phyloP scores from a whole-genome alignment of 2,797 vertebrate genomes.

The Aeoliscus strigatus region DNA sequence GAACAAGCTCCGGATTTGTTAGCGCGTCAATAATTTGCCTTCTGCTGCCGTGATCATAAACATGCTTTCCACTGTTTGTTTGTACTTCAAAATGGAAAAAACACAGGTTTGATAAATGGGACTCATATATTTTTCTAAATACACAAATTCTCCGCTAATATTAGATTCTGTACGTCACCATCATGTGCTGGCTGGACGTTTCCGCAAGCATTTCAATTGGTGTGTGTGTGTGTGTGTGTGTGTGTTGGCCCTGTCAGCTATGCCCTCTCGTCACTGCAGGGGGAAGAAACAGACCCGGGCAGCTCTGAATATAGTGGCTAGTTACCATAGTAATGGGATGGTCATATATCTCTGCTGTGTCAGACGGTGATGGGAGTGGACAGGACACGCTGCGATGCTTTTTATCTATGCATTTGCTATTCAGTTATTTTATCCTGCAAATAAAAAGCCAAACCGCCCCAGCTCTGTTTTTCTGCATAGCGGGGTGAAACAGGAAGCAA shows the following conservation, averaged over 20 bases:
- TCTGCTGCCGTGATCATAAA: conserved; percentile 3
- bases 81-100: no score
- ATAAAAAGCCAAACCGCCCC: conserved; percentile 49
- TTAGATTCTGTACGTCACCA: conserved; percentile 2
- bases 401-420: conserved; percentile 70
- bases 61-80: no score
- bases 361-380: conserved; percentile 71
- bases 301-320: conserved; percentile 75
- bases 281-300: conserved; percentile 63
- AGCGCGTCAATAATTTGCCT: conserved; percentile 10
- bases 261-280: conserved; percentile 69
- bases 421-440: conserved; percentile 64
- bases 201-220: no score
- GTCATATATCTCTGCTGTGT: conserved; percentile 64
- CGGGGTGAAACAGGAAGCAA: conserved; percentile 53
- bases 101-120: neutral
- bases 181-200: conserved; percentile 11
- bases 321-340: conserved; percentile 80
- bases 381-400: conserved; percentile 69
- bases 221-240: conserved; percentile 23
- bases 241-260: conserved; percentile 65
- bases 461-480: conserved; percentile 38
- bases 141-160: neutral
- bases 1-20: conserved; percentile 11
- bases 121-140: no score